Evolutionary conservation across 2,888 invertebrate genomes (phyloP).

Genomic region (Bombylius major): DNA sequence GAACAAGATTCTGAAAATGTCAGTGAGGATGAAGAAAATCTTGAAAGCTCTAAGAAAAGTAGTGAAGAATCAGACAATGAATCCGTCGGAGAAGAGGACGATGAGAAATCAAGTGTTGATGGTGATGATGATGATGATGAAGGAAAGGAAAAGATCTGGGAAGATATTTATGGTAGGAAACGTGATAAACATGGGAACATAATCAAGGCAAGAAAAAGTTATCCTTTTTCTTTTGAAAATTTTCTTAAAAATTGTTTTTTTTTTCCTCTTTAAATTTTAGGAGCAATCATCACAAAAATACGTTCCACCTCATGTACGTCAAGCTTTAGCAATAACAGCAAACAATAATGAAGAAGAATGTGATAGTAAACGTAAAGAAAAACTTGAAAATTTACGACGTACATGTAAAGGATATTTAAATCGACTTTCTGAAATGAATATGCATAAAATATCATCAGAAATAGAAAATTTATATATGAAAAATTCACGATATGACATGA

Average conservation of each 20-base stretch:
- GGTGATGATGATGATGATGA: not conserved
- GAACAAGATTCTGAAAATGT: not conserved
- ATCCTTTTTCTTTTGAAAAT: not conserved
- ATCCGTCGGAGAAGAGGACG: not conserved
- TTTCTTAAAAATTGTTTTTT: not conserved
- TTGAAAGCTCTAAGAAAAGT: not conserved
- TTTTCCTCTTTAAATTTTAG: slow-evolving; percentile 18
- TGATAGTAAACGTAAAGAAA: slow-evolving; percentile 39
- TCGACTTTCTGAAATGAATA: slow-evolving; percentile 74
- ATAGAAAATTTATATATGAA: slow-evolving; percentile 68
- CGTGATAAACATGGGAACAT: slow-evolving; percentile 70
- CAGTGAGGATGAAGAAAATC: not conserved
- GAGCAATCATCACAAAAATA: slow-evolving; percentile 49
- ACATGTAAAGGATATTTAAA: slow-evolving; percentile 81
- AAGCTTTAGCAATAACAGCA: slow-evolving; percentile 32
- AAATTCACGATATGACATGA: slow-evolving; percentile 74
- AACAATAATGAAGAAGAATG: not conserved
- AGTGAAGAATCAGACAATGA: no score
- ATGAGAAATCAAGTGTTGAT: not conserved
- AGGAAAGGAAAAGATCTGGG: slow-evolving; percentile 41
- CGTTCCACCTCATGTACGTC: slow-evolving; percentile 69
- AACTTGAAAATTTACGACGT: slow-evolving; percentile 53
- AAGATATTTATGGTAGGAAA: slow-evolving; percentile 89
- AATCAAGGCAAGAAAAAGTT: slow-evolving; percentile 40
- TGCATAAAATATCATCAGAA: slow-evolving; percentile 66